These are phyloP conservation scores for Drosophila demipolita DNA, from an alignment of 2,888 invertebrate species.

Conservation along the genomic window DNA sequence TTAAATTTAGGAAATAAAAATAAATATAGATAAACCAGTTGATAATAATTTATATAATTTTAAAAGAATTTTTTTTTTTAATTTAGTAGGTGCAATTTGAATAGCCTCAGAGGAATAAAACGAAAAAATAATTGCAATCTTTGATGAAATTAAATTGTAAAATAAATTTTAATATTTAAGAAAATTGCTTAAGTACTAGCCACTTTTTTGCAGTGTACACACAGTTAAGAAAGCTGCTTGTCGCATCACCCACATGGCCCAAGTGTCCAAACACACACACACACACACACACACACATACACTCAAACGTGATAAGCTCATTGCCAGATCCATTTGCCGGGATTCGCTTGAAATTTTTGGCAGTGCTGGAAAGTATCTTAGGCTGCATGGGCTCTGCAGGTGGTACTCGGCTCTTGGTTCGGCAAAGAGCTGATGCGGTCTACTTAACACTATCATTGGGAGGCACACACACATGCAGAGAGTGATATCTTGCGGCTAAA, in stretches of 20 bases:
- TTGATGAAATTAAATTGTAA: background rate
- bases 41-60: background rate
- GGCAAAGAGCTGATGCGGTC: conserved; percentile 37
- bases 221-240: conserved; percentile 8
- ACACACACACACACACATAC: background rate
- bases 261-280: conserved; percentile 4
- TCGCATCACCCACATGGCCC: conserved; percentile 32
- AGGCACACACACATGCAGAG: conserved; percentile 3
- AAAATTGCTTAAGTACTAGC: background rate
- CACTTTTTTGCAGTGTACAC: conserved; percentile 21
- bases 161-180: background rate
- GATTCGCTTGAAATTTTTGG: conserved; percentile 41
- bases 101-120: background rate
- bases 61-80: background rate
- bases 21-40: background rate
- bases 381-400: conserved; percentile 43
- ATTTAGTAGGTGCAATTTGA: background rate
- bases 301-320: background rate
- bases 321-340: conserved; percentile 16
- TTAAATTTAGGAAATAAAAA: background rate
- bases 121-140: background rate
- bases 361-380: conserved; percentile 45
- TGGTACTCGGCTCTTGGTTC: conserved; percentile 16
- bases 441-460: conserved; percentile 35
- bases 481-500: conserved; percentile 18